Percentiles rank a stretch among this genome's conserved stretches.
These are phyloP conservation scores for Dascillus cervinus DNA, from an alignment of 2,888 invertebrate genomes.

Conservation along the genomic window DNA sequence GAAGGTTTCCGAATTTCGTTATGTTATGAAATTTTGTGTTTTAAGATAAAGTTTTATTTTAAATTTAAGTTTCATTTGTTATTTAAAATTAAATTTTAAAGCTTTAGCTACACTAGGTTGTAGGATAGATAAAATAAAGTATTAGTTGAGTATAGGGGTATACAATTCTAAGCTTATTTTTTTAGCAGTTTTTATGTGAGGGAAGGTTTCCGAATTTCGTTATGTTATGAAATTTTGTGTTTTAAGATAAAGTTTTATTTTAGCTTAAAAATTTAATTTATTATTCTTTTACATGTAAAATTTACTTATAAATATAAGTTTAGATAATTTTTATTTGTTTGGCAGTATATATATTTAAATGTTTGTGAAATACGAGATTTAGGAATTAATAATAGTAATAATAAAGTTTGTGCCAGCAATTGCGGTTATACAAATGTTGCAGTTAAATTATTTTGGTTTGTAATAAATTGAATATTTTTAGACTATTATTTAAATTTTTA, in stretches of 20 bases:
- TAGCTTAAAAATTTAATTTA: slow-evolving; percentile 44
- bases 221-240: too few relatives aligned
- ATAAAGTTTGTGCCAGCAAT: slow-evolving; percentile 63
- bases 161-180: too few relatives aligned
- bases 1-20: too few relatives aligned
- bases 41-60: too few relatives aligned
- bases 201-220: too few relatives aligned
- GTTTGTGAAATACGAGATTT: slow-evolving; percentile 55
- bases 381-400: slow-evolving; percentile 51
- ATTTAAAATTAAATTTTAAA: too few relatives aligned
- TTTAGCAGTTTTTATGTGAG: too few relatives aligned
- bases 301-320: slow-evolving; percentile 45
- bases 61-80: too few relatives aligned
- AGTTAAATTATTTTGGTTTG: slow-evolving; percentile 48
- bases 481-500: slow-evolving; percentile 44
- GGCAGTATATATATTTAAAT: slow-evolving; percentile 48
- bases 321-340: slow-evolving; percentile 36
- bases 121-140: too few relatives aligned
- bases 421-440: slow-evolving; percentile 59
- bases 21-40: too few relatives aligned
- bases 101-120: too few relatives aligned
- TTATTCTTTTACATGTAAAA: slow-evolving; percentile 51
- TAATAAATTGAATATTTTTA: slow-evolving; percentile 37
- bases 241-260: slow-evolving; percentile 42
- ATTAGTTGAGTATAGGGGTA: too few relatives aligned